Evolutionary conservation across 1,140 invertebrate species (phyloP).

Genomic region (Thalassaphorura encarpata): DNA sequence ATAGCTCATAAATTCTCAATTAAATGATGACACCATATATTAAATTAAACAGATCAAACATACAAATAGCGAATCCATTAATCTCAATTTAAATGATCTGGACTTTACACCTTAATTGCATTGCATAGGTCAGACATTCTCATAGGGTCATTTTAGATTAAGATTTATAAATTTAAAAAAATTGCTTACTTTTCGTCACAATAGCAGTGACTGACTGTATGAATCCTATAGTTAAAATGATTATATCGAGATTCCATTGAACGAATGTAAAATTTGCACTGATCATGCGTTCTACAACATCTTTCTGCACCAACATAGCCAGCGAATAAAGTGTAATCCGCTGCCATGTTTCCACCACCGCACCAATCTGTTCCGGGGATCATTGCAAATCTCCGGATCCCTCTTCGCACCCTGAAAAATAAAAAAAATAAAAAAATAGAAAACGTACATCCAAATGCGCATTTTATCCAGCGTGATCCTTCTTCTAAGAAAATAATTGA

Average conservation of each 20-base stretch:
- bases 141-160: not conserved
- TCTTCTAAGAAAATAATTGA: too few relatives aligned
- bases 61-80: not conserved
- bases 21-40: not conserved
- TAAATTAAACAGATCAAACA: not conserved
- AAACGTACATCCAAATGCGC: not conserved
- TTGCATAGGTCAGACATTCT: not conserved
- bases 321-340: conserved; percentile 56
- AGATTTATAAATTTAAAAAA: conserved; percentile 18
- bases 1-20: not conserved
- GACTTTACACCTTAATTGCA: not conserved
- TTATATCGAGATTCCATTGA: conserved; percentile 65
- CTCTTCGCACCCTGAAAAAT: too few relatives aligned
- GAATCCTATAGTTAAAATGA: conserved; percentile 70
- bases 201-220: conserved; percentile 74
- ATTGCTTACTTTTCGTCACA: conserved; percentile 68
- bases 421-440: too few relatives aligned
- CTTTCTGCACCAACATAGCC: conserved; percentile 62
- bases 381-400: too few relatives aligned
- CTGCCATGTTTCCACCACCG: conserved; percentile 64
- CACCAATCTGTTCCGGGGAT: conserved; percentile 69
- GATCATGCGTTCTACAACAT: conserved; percentile 74
- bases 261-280: conserved; percentile 68
- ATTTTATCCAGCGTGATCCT: too few relatives aligned
- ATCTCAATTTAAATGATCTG: not conserved